Evolutionary conservation across 2,888 invertebrate species (phyloP), one percentile per base, ranked within the genome.

Genomic region (Pomacea canaliculata): DNA sequence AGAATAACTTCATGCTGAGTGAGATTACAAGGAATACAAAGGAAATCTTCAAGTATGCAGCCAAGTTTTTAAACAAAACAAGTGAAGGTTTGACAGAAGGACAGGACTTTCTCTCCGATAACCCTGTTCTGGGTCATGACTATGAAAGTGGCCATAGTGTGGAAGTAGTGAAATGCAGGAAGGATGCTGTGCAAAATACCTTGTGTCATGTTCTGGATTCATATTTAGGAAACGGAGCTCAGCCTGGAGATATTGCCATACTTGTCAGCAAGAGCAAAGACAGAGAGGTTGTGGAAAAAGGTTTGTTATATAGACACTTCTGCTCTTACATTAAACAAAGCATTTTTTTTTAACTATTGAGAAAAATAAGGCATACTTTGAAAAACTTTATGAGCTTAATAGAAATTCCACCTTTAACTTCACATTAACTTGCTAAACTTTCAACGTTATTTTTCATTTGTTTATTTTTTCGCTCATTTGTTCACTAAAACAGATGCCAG

Each of bases 1-100:
- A 86, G 77, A 84, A 85, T 77, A 87, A 87, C 68, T 87, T 85
- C 74, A 86, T 87, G 86, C 73, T 87, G 73, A 85, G 86, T 76
- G 87, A 87, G 76, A 82, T 87, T 12, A 83, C 86, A 59, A 77
- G 87, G 69, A 86, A 84, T 78, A 82, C 85, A 7, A 85, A 85
- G 75, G 87, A 87, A 79, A 87, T 87, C 63, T 87, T 85, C 78
- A 82, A 85, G 48, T 87, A 85, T 78, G 85, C 86, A n/a, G 80
- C 83, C 18, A 84, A 85, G 12, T 83, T 86, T 48, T 84, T 87
- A 84, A 80, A 81, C 49, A 81, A 81, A 60, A 65, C 77, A 13
- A 71, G 68, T 19, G 71, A 69, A 10, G 70, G 73, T 8, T 56
- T 49, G 7, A 59, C 59, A 46, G 65, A 71, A 48, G 71, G 67